phyloP scores from a whole-genome alignment of 2,113 vertebrate species.

The Ctenomys sociabilis region DNA sequence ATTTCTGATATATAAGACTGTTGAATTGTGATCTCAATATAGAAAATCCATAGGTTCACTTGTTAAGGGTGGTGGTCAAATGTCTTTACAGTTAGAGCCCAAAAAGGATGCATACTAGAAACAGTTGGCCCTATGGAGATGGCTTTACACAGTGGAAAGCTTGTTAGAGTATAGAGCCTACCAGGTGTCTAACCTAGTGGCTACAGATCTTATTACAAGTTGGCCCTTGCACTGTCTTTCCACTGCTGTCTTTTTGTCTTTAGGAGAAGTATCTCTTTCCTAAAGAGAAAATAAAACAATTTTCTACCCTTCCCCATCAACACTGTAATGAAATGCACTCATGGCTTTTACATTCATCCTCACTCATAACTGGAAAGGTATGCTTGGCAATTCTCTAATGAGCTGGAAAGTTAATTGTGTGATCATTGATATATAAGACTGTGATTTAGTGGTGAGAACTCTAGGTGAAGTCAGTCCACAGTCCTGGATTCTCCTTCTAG shows the following conservation, averaged over 20 bases:
- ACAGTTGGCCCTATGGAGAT: not conserved
- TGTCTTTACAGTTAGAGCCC: not conserved
- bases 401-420: not conserved
- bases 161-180: not conserved
- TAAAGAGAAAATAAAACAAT: not conserved
- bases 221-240: not conserved
- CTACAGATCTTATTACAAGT: not conserved
- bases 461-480: not conserved
- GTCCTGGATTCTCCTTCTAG: not conserved
- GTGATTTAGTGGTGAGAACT: not conserved
- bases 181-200: not conserved
- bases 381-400: not conserved
- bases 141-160: not conserved
- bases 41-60: not conserved
- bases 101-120: not conserved
- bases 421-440: not conserved
- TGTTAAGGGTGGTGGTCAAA: not conserved
- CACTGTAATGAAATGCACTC: not conserved
- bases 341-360: not conserved
- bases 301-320: not conserved
- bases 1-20: not conserved
- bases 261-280: not conserved
- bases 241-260: not conserved
- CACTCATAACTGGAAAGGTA: not conserved
- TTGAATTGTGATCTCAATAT: not conserved